Evolutionary conservation across 2,113 vertebrate species (phyloP).

Genomic region (Upupa epops): DNA sequence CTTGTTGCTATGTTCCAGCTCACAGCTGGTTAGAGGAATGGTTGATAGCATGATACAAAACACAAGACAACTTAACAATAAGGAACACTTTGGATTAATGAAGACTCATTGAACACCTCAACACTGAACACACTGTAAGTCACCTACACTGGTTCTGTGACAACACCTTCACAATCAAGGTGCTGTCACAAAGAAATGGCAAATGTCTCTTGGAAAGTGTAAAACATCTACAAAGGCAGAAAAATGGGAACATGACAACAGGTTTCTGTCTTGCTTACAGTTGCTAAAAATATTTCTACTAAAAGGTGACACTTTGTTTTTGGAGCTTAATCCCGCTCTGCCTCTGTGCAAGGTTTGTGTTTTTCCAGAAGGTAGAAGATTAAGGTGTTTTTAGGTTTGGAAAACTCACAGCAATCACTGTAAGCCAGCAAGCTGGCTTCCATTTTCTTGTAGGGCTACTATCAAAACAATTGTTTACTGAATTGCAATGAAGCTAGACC

Average conservation of each 20-base stretch:
- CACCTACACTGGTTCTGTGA: not conserved
- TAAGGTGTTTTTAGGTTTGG: not conserved
- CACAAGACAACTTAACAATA: not conserved
- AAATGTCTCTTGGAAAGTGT: not conserved
- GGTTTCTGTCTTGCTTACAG: not conserved
- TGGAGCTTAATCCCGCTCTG: not conserved
- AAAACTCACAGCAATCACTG: not conserved
- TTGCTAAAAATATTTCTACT: not conserved
- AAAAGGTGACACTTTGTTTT: not conserved
- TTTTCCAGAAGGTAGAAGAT: not conserved
- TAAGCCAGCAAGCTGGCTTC: not conserved
- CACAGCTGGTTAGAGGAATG: not conserved
- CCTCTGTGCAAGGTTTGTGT: not conserved
- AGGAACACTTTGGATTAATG: not conserved
- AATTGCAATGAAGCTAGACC: not conserved
- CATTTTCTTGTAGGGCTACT: not conserved
- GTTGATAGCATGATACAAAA: not conserved
- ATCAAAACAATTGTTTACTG: not conserved
- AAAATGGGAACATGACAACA: not conserved
- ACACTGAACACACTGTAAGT: not conserved
- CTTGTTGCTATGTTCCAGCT: not conserved
- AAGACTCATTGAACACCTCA: not conserved
- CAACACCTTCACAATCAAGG: not conserved
- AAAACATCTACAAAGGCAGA: not conserved
- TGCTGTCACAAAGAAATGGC: not conserved